phyloP scores from a whole-genome alignment of 2,888 invertebrate genomes.

The Hypolimnas misippus region DNA sequence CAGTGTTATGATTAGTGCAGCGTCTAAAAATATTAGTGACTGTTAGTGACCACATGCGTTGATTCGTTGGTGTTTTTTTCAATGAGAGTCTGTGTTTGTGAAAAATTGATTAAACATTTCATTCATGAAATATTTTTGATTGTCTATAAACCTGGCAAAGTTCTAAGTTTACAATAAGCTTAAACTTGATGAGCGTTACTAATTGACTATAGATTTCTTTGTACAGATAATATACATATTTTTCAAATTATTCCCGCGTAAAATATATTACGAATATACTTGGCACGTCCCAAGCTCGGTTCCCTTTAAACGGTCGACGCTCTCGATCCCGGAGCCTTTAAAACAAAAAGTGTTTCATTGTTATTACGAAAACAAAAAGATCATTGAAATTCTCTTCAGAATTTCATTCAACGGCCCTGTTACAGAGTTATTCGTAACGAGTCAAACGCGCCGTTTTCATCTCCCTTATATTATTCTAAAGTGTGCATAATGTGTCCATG shows the following conservation, averaged over 20 bases:
- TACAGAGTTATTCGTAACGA: background rate
- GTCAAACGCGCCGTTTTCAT: background rate
- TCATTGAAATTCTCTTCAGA: background rate
- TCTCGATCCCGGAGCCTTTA: background rate
- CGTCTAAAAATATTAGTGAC: conserved; percentile 44
- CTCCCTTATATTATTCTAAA: conserved; percentile 12
- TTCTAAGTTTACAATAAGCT: background rate
- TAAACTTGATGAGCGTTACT: background rate
- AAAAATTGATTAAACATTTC: background rate
- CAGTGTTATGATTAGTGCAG: conserved; percentile 40
- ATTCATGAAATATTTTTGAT: background rate
- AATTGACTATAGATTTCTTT: background rate
- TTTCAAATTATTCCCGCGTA: background rate
- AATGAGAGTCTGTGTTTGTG: conserved; percentile 13
- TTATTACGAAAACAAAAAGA: background rate
- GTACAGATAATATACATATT: too few relatives aligned
- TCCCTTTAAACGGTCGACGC: conserved; percentile 9
- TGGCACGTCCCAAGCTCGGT: background rate
- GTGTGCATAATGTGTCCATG: conserved; percentile 23
- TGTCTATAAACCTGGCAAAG: background rate
- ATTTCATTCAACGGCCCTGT: background rate
- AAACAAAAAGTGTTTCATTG: background rate
- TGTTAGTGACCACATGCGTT: conserved; percentile 31
- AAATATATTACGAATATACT: background rate
- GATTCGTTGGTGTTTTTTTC: conserved; percentile 22